Evolutionary conservation across 2,888 invertebrate species (phyloP).

Genomic region (Hyposoter didymator): DNA sequence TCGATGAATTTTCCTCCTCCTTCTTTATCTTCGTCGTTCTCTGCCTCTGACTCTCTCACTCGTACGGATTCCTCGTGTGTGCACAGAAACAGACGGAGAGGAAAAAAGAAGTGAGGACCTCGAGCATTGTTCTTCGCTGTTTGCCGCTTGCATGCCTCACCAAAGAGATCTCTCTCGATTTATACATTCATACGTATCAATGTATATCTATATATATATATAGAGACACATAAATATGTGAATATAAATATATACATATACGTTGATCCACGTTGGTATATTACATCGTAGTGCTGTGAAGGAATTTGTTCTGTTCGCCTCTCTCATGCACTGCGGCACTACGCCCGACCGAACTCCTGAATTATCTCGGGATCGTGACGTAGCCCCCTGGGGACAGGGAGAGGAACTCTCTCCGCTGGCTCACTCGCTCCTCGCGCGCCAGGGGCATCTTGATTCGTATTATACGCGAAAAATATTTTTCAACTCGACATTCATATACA

Average conservation of each 20-base stretch:
- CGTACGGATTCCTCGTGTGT: not conserved
- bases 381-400: conserved; percentile 66
- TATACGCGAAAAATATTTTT: conserved; percentile 65
- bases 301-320: conserved; percentile 75
- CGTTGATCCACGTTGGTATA: conserved; percentile 73
- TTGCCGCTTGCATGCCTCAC: conserved; percentile 60
- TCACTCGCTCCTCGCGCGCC: conserved; percentile 57
- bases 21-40: not conserved
- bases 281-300: conserved; percentile 78
- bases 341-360: conserved; percentile 68
- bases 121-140: conserved; percentile 67
- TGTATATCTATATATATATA: not conserved
- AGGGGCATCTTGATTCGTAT: conserved; percentile 69
- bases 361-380: conserved; percentile 69
- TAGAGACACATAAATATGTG: conserved; percentile 10
- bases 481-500: conserved; percentile 61
- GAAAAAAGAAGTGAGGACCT: conserved; percentile 53
- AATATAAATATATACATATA: conserved; percentile 27
- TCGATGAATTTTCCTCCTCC: conserved; percentile 44
- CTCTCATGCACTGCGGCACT: conserved; percentile 56
- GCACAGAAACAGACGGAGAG: conserved; percentile 27
- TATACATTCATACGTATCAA: conserved; percentile 19
- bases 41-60: conserved; percentile 12
- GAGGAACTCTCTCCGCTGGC: conserved; percentile 44
- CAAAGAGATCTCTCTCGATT: conserved; percentile 55